Evolutionary conservation across 1,140 invertebrate genomes (phyloP).

Genomic region (Globodera ellingtonae): DNA sequence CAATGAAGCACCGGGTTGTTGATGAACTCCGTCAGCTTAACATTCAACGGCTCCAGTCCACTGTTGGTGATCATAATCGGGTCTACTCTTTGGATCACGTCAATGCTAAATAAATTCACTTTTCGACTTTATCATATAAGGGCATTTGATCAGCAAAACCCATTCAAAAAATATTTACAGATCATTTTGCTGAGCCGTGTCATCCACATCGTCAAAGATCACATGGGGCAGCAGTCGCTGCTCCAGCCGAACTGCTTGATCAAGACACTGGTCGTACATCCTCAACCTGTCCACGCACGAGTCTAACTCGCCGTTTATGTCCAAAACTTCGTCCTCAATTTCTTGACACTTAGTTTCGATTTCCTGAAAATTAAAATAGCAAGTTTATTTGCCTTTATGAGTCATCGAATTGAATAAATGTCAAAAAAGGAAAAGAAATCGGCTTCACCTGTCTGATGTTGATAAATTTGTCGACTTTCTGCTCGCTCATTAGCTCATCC

Average conservation of each 20-base stretch:
- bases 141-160: neutral
- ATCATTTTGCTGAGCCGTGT: neutral
- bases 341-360: neutral
- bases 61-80: neutral
- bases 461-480: neutral
- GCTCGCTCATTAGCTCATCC: neutral
- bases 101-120: neutral
- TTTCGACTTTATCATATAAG: neutral
- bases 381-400: neutral
- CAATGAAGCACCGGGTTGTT: slow-evolving; percentile 18
- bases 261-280: neutral
- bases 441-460: neutral
- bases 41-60: slow-evolving; percentile 24
- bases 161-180: neutral
- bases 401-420: neutral
- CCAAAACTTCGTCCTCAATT: neutral
- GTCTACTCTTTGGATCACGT: neutral
- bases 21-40: slow-evolving; percentile 13
- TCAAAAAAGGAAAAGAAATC: too few species aligned
- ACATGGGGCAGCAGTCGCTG: neutral
- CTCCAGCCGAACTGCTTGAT: neutral
- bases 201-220: neutral
- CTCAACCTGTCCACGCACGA: neutral
- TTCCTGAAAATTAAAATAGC: neutral
- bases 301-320: neutral